Evolutionary conservation across 2,888 invertebrate genomes (phyloP).

Genomic region (Pomacea canaliculata): DNA sequence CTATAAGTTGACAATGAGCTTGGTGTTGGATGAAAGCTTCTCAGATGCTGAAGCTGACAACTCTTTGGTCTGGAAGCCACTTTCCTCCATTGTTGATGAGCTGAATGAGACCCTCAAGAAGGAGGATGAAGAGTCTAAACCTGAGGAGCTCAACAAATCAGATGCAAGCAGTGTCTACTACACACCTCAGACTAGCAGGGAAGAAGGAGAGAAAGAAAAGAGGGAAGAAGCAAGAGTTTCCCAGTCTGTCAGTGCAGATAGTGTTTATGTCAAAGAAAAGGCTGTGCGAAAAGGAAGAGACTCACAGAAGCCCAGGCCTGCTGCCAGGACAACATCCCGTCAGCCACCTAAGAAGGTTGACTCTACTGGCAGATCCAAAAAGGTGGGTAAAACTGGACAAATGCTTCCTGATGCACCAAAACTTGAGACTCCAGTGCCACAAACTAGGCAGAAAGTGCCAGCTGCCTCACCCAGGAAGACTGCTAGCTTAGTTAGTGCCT

Average conservation of each 20-base stretch:
- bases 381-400: neutral
- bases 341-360: too few species aligned
- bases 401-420: constrained; percentile 33
- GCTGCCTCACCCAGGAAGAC: constrained; percentile 3
- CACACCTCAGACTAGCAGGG: constrained; percentile 50
- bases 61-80: constrained; percentile 24
- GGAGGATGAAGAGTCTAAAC: constrained; percentile 6
- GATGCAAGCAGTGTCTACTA: constrained; percentile 48
- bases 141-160: constrained; percentile 15
- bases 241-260: too few species aligned
- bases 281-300: too few species aligned
- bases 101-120: constrained; percentile 45
- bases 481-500: neutral
- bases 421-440: constrained; percentile 22
- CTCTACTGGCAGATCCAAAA: neutral
- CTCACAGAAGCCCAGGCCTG: too few species aligned
- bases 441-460: constrained; percentile 3
- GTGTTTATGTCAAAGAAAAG: too few species aligned
- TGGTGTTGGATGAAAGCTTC: constrained; percentile 48
- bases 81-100: constrained; percentile 34
- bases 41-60: constrained; percentile 42
- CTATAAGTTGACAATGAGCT: constrained; percentile 55
- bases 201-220: constrained; percentile 23
- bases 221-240: too few species aligned
- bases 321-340: too few species aligned